These are phyloP conservation scores for Cataglyphis rosenhaueri DNA, from an alignment of 2,888 invertebrate species.

Conservation along the genomic window DNA sequence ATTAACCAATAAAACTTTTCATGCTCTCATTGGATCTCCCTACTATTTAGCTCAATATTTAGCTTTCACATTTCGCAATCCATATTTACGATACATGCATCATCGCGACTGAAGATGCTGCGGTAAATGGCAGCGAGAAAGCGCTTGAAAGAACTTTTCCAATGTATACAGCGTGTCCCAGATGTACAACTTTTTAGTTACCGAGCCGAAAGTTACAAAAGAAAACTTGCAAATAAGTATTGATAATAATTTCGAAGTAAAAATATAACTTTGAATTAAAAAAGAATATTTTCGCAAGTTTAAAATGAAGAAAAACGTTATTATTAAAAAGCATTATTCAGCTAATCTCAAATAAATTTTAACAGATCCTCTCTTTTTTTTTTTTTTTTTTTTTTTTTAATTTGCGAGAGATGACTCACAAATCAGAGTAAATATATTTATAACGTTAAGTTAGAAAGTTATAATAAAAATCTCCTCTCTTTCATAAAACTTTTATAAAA, in stretches of 20 bases:
- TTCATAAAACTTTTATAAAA: conserved; percentile 14
- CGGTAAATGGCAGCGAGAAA: neutral
- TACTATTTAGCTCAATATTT: neutral
- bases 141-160: neutral
- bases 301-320: neutral
- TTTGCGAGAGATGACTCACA: conserved; percentile 10
- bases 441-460: conserved; percentile 39
- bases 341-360: conserved; percentile 26
- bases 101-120: neutral
- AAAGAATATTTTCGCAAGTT: neutral
- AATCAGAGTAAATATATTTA: conserved; percentile 12
- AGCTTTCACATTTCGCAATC: neutral
- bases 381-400: neutral
- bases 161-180: neutral
- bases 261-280: conserved; percentile 26
- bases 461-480: conserved; percentile 26
- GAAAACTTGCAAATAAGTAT: neutral
- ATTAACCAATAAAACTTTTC: conserved; percentile 60
- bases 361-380: neutral
- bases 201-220: neutral
- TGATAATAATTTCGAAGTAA: conserved; percentile 1
- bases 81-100: neutral
- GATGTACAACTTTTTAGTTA: conserved; percentile 12
- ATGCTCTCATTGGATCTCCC: neutral
- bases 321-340: conserved; percentile 10